phyloP scores from a whole-genome alignment of 64 coral and sea anemone genomes.

The Pocillopora damicornis region DNA sequence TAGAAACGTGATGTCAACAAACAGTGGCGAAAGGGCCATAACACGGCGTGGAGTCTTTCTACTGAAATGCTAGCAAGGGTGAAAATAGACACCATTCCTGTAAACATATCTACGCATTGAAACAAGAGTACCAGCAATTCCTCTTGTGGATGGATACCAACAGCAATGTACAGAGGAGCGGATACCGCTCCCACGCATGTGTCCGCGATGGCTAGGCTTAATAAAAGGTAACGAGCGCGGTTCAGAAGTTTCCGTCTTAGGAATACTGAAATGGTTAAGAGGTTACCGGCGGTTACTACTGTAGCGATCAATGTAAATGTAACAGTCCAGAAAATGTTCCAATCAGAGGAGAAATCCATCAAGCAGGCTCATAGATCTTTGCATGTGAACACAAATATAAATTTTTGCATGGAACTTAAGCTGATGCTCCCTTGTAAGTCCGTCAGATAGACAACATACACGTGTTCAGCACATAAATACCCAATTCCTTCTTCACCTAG shows the following conservation, averaged over 20 bases:
- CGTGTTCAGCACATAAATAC: too few species aligned
- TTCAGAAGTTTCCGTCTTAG: not conserved
- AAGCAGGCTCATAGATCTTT: not conserved
- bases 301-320: not conserved
- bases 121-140: not conserved
- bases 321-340: constrained; percentile 11
- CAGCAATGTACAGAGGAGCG: constrained; percentile 14
- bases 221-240: not conserved
- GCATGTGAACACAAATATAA: too few species aligned
- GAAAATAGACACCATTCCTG: not conserved
- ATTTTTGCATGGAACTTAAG: too few species aligned
- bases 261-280: not conserved
- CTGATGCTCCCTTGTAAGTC: too few species aligned
- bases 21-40: not conserved
- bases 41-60: not conserved
- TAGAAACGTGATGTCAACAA: not conserved
- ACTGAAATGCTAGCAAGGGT: not conserved
- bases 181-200: not conserved
- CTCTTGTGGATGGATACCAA: not conserved
- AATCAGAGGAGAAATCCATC: not conserved
- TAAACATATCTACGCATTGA: constrained; percentile 5
- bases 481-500: too few species aligned
- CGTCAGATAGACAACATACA: too few species aligned
- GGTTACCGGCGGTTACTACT: not conserved
- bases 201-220: constrained; percentile 12